These are phyloP conservation scores for Brachypodius melanocephalos DNA, from an alignment of 2,113 vertebrate species.

Conservation along the genomic window DNA sequence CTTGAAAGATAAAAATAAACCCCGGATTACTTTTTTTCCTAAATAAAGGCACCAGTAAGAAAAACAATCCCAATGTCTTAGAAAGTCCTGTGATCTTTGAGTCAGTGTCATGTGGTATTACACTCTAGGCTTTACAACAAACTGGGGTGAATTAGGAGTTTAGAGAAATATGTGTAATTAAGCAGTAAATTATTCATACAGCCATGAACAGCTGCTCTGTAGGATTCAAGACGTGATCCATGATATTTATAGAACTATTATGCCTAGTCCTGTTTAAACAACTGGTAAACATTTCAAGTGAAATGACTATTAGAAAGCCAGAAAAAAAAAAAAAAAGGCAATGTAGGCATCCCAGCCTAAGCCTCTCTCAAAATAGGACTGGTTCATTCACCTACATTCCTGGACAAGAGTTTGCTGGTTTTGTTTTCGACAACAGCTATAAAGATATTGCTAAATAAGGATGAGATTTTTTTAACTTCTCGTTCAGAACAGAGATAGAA, in stretches of 20 bases:
- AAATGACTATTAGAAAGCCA: background rate
- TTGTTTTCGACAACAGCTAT: background rate
- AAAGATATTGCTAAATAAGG: background rate
- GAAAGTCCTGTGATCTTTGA: background rate
- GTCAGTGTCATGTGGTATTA: background rate
- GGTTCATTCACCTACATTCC: background rate
- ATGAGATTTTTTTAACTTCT: background rate
- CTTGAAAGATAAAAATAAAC: background rate
- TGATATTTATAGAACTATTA: constrained; percentile 53
- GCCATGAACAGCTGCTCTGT: constrained; percentile 43
- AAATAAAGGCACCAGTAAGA: background rate
- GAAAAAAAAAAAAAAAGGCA: background rate
- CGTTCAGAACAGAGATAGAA: background rate
- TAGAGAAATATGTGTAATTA: constrained; percentile 5
- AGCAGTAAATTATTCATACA: constrained; percentile 41
- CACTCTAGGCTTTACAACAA: background rate
- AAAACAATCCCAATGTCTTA: background rate
- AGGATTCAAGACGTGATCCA: constrained; percentile 42
- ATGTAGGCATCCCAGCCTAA: background rate
- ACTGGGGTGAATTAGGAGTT: background rate
- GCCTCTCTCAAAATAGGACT: background rate
- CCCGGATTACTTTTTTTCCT: background rate
- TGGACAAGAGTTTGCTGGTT: background rate
- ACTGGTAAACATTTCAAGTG: constrained; percentile 16
- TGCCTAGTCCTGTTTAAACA: background rate